These are phyloP conservation scores for Eilema depressum DNA, from an alignment of 2,888 invertebrate genomes.

Conservation along the genomic window DNA sequence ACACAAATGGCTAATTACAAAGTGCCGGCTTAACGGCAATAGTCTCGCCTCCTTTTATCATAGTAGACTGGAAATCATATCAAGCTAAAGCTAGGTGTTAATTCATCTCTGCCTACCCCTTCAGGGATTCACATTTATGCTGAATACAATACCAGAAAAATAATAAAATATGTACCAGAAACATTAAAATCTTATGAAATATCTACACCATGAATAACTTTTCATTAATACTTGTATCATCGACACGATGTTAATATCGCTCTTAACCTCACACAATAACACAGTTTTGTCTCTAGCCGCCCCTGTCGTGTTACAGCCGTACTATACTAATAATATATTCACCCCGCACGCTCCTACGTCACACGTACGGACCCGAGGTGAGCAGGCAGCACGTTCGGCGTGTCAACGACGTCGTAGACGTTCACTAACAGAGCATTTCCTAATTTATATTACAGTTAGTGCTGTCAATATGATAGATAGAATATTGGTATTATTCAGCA, in stretches of 20 bases:
- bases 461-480: neutral
- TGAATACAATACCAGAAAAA: too few species aligned
- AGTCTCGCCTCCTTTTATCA: too few species aligned
- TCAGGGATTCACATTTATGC: too few species aligned
- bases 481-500: neutral
- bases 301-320: neutral
- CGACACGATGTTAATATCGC: neutral
- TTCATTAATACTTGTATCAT: neutral
- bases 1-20: too few species aligned
- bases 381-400: neutral
- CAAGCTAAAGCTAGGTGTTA: too few species aligned
- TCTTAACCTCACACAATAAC: neutral
- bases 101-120: too few species aligned
- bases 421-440: neutral
- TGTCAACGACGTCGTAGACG: slow-evolving; percentile 7
- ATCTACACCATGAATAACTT: neutral
- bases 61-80: too few species aligned
- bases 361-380: slow-evolving; percentile 1
- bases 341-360: neutral
- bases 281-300: neutral
- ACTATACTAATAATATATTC: slow-evolving; percentile 7
- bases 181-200: too few species aligned
- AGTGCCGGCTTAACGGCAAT: too few species aligned
- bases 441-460: slow-evolving; percentile 4
- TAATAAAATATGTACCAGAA: too few species aligned